phyloP scores from a whole-genome alignment of 1,140 invertebrate species.

The Brachionus manjavacas region DNA sequence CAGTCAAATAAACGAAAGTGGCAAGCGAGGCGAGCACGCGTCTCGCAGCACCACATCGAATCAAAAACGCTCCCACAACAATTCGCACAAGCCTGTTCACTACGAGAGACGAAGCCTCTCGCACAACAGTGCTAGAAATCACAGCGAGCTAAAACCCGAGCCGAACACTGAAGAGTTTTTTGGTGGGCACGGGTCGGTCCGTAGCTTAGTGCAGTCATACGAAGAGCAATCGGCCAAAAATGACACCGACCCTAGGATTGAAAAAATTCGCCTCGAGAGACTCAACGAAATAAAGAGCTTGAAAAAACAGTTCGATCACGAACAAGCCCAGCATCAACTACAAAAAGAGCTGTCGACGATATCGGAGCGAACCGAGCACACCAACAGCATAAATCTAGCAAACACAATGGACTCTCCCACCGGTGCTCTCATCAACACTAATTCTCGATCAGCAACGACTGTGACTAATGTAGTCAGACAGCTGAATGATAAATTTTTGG shows the following conservation, averaged over 20 bases:
- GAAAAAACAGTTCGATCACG: neutral
- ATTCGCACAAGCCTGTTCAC: neutral
- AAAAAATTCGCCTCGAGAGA: neutral
- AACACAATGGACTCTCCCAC: neutral
- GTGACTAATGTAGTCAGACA: slow-evolving; percentile 20
- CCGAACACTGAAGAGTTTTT: neutral
- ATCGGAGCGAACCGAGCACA: slow-evolving; percentile 37
- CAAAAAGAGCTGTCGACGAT: slow-evolving; percentile 41
- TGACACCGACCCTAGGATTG: neutral
- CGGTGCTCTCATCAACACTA: neutral
- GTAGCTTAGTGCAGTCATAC: slow-evolving; percentile 29
- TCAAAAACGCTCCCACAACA: neutral
- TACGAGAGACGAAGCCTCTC: neutral
- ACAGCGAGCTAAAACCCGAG: neutral
- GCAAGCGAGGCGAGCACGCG: neutral
- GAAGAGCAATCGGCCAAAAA: slow-evolving; percentile 29
- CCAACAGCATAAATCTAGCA: neutral
- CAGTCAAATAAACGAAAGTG: neutral
- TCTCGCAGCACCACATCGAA: neutral
- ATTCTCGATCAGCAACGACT: slow-evolving; percentile 1
- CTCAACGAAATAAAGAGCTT: neutral
- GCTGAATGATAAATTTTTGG: slow-evolving; percentile 11
- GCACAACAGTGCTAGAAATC: neutral
- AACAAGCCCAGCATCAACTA: neutral
- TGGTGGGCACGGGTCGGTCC: slow-evolving; percentile 16